phyloP scores from a whole-genome alignment of 2,797 vertebrate genomes.

The Acipenser ruthenus region DNA sequence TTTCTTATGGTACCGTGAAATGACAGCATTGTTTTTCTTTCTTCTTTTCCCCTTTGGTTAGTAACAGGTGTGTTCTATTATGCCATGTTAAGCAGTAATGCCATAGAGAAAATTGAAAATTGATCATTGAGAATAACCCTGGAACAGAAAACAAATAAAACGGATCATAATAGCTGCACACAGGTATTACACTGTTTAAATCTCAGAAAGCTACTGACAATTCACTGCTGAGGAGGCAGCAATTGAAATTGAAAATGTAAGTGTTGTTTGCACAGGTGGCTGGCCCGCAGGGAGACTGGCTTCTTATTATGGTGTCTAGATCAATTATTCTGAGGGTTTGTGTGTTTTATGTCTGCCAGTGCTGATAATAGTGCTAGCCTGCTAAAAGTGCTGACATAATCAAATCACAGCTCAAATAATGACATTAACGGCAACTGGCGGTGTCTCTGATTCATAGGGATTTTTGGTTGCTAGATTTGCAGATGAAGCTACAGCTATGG shows the following conservation, averaged over 20 bases:
- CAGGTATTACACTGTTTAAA: slow-evolving; percentile 24
- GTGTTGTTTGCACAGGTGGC: slow-evolving; percentile 60
- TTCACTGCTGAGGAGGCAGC: slow-evolving; percentile 44
- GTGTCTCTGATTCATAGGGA: too few relatives aligned
- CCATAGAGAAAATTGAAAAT: not conserved
- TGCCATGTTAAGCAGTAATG: not conserved
- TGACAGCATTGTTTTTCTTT: not conserved
- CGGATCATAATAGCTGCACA: not conserved
- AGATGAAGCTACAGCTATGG: too few relatives aligned
- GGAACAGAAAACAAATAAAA: not conserved
- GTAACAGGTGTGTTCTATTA: slow-evolving; percentile 1
- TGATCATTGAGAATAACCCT: not conserved
- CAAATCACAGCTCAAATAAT: not conserved
- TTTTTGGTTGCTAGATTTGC: not conserved
- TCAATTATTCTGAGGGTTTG: slow-evolving; percentile 48
- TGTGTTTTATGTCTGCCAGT: slow-evolving; percentile 46
- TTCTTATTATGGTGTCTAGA: slow-evolving; percentile 41
- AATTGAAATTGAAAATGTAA: slow-evolving; percentile 39
- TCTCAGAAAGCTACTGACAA: slow-evolving; percentile 47
- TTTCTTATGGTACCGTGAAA: not conserved
- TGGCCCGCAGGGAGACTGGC: slow-evolving; percentile 41
- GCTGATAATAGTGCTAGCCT: slow-evolving; percentile 47
- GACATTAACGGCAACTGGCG: too few relatives aligned
- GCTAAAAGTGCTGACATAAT: slow-evolving; percentile 45
- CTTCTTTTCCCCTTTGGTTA: not conserved